Base-by-base conservation (phyloP, 2,888 invertebrate species). In the Maniola hyperantus region DNA sequence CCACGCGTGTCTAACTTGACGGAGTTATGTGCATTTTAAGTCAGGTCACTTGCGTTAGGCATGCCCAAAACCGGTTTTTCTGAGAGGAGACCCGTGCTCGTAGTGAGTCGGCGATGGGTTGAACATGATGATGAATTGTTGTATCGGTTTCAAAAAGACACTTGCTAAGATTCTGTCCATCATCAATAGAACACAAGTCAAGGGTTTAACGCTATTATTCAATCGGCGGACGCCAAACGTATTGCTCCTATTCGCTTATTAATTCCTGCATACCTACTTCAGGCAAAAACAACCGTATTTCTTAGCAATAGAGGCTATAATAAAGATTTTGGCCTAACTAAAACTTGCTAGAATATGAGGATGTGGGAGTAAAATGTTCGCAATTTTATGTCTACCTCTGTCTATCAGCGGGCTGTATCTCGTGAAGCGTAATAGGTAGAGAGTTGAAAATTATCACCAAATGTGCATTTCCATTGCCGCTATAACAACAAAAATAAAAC, bases 181-280 rank as follows among this genome's bases (percentile, higher is more conserved):
- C 53, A 42, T 20, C 51, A 39, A 6, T 39, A 39, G 51, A 58
- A 50, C 36, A 39, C 26, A 55, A 82, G 81, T 80, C 85, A 83
- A 79, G 80, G 82, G 84, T 88, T 85, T 88, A 88, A 85, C 80
- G 81, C 75, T 84, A n/a, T 87, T 83, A 89, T 89, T 87, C 84
- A 89, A 89, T 90, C 82, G 87, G 84, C 83, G 80, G 78, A 83
- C 85, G 79, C 85, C 85, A 78, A n/a, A 83, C 84, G 82, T 87
- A 86, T 88, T 86, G 87, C 85, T 83, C 83, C 83, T 82, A 82
- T 82, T 83, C 79, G 73, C 74, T 82, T 80, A 82, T 79, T 75
- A 73, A 74, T 73, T 59, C 73, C 70, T 61, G 71, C 78, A 75
- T 72, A 72, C 78, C 75, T 72, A 71, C 65, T 71, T 74, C 50